A percentile compares a stretch with the other conserved stretches of the same genome.
phyloP scores from a whole-genome alignment of 1,140 invertebrate genomes.

The Tetranychus cinnabarinus region DNA sequence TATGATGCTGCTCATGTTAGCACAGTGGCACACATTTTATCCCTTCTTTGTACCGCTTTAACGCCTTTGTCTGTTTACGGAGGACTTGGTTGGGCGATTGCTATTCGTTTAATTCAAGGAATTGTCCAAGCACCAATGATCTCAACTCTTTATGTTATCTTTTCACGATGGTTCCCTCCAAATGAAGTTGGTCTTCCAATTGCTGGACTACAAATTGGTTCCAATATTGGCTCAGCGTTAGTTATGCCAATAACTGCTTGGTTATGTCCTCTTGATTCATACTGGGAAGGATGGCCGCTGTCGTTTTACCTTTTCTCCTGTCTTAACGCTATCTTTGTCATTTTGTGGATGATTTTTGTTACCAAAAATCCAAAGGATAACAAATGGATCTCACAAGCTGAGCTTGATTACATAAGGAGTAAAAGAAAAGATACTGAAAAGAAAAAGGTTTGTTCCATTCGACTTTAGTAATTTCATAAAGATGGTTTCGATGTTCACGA shows the following conservation, averaged over 20 bases:
- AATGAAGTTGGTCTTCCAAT: background rate
- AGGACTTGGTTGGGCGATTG: background rate
- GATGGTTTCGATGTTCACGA: too few species aligned
- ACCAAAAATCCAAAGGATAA: constrained; percentile 5
- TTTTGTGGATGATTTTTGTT: background rate
- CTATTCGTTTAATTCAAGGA: background rate
- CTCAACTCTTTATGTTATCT: background rate
- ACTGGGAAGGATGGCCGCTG: background rate
- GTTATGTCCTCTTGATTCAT: background rate
- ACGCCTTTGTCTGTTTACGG: background rate
- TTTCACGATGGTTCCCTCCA: background rate
- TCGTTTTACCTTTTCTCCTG: background rate
- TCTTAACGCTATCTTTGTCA: background rate
- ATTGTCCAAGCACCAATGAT: background rate
- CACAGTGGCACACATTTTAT: background rate
- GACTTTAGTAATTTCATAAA: too few species aligned
- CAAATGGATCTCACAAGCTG: background rate
- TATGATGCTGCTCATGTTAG: constrained; percentile 11
- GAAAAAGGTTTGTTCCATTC: too few species aligned
- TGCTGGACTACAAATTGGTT: background rate
- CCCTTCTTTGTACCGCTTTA: background rate
- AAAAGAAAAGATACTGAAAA: too few species aligned
- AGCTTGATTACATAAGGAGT: background rate
- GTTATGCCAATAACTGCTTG: background rate
- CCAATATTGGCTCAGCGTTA: background rate